Percentiles rank a stretch among this genome's conserved stretches.
These are phyloP conservation scores for Corydoras maculifer DNA, from an alignment of 2,113 vertebrate species.

Conservation along the genomic window DNA sequence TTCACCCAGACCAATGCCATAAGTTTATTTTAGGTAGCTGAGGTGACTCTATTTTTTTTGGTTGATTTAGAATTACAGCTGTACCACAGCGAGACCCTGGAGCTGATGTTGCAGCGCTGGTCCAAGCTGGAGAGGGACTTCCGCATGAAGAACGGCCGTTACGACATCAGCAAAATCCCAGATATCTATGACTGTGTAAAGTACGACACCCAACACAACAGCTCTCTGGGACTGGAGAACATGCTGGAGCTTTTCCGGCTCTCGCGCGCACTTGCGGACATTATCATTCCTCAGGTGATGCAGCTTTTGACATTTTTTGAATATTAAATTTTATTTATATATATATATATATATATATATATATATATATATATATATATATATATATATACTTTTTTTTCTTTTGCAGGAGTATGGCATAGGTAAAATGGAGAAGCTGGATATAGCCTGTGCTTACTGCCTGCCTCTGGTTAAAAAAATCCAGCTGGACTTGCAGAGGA, in stretches of 20 bases:
- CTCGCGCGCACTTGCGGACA: slow-evolving; percentile 87
- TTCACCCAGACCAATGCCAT: neutral
- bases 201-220: slow-evolving; percentile 92
- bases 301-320: neutral
- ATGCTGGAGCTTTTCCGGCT: slow-evolving; percentile 82
- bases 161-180: slow-evolving; percentile 97
- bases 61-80: slow-evolving; percentile 76
- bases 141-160: slow-evolving; percentile 85
- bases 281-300: slow-evolving; percentile 90
- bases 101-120: slow-evolving; percentile 96
- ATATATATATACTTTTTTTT: neutral
- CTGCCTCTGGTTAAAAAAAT: slow-evolving; percentile 94
- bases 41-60: neutral
- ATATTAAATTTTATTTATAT: neutral
- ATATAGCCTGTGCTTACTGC: slow-evolving; percentile 93
- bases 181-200: slow-evolving; percentile 98
- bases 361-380: neutral
- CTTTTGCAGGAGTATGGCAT: slow-evolving; percentile 85
- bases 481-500: slow-evolving; percentile 92
- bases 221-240: slow-evolving; percentile 77
- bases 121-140: slow-evolving; percentile 92
- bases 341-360: neutral
- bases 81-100: slow-evolving; percentile 92
- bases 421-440: slow-evolving; percentile 86
- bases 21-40: too few species aligned